Evolutionary conservation across 2,797 vertebrate genomes (phyloP).

Genomic region (Choloepus didactylus): DNA sequence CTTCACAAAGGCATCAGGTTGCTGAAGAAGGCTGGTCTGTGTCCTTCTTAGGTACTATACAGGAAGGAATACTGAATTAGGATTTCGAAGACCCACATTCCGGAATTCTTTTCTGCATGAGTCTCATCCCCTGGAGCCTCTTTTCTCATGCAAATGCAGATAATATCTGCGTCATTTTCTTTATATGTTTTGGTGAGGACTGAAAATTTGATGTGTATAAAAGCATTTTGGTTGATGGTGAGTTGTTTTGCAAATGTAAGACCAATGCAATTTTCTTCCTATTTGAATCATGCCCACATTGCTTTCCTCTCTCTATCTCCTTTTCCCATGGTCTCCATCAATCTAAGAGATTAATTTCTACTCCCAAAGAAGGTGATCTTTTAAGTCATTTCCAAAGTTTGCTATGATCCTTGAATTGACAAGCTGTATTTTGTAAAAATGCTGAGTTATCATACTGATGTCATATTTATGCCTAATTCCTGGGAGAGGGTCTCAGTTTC

Average conservation of each 20-base stretch:
- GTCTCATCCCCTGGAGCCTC: neutral
- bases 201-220: neutral
- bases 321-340: constrained; percentile 46
- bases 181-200: constrained; percentile 39
- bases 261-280: neutral
- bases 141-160: constrained; percentile 40
- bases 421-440: constrained; percentile 69
- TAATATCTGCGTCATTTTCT: constrained; percentile 15
- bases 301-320: neutral
- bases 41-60: neutral
- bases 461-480: constrained; percentile 52
- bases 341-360: constrained; percentile 75
- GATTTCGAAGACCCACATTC: neutral
- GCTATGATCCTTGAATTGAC: constrained; percentile 74
- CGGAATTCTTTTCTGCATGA: neutral
- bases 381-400: constrained; percentile 73
- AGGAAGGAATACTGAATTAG: neutral
- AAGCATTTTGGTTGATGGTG: neutral
- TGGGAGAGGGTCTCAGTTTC: neutral
- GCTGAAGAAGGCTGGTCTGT: too few species aligned
- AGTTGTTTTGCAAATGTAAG: constrained; percentile 60
- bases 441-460: constrained; percentile 53
- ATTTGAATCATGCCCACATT: neutral
- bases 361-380: constrained; percentile 72
- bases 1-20: neutral